phyloP scores from a whole-genome alignment of 2,113 vertebrate species.

The Thunnus thynnus region DNA sequence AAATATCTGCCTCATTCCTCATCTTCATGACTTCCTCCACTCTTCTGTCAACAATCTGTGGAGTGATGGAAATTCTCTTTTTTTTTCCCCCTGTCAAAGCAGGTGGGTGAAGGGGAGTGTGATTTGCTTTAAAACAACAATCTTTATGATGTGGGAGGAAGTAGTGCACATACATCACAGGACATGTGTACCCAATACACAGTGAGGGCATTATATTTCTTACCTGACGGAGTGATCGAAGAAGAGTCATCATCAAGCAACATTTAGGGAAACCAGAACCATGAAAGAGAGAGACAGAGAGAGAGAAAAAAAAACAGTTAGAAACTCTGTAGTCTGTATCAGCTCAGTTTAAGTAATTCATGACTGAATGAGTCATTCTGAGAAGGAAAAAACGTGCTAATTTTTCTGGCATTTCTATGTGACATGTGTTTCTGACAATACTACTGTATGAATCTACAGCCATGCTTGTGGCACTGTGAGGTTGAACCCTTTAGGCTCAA shows the following conservation, averaged over 20 bases:
- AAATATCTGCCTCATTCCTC: slow-evolving; percentile 53
- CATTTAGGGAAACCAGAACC: slow-evolving; percentile 17
- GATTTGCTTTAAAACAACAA: slow-evolving; percentile 1
- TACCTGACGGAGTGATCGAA: slow-evolving; percentile 46
- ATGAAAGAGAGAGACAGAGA: neutral
- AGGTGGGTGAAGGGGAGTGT: slow-evolving; percentile 14
- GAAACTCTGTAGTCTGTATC: neutral
- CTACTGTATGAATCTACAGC: too few species aligned
- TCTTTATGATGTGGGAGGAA: neutral
- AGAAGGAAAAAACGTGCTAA: too few species aligned
- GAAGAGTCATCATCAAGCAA: neutral
- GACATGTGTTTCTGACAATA: too few species aligned
- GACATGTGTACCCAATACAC: neutral
- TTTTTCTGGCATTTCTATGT: too few species aligned
- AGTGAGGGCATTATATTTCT: slow-evolving; percentile 42
- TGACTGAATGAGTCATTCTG: too few species aligned
- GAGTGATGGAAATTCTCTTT: slow-evolving; percentile 43
- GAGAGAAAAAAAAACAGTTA: slow-evolving; percentile 6
- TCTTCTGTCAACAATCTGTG: slow-evolving; percentile 27
- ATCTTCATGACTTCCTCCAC: slow-evolving; percentile 47
- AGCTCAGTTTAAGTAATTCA: neutral
- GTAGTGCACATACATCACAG: neutral
- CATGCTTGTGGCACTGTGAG: too few species aligned
- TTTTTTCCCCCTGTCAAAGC: neutral
- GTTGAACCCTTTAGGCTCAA: too few species aligned